Conservation (phyloP, 2,113 vertebrate species). For the Aegotheles bennettii region DNA sequence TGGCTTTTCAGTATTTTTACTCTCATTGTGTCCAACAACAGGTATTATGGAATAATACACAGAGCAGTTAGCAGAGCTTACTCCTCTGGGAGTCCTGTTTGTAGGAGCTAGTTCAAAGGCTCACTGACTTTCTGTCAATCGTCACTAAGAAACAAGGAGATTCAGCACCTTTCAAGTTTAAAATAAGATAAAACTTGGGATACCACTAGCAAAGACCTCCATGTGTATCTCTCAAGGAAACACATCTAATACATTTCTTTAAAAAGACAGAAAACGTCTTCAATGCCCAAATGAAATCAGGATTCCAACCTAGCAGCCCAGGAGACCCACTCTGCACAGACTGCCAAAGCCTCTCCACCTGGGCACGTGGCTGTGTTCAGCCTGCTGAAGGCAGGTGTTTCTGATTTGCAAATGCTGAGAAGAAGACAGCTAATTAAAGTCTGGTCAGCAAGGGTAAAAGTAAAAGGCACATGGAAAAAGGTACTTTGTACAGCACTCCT, state of each 20-base stretch:
- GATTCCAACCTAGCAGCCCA: neutral
- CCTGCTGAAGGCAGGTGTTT: neutral
- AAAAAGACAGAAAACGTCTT: neutral
- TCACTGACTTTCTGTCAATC: neutral
- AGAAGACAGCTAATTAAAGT: neutral
- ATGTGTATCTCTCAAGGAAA: neutral
- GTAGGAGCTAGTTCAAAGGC: neutral
- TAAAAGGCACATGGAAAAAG: slow-evolving; percentile 17
- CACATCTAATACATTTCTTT: neutral
- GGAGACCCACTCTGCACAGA: neutral
- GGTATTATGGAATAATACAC: neutral
- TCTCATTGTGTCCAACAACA: neutral
- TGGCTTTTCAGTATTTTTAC: neutral
- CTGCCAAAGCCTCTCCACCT: neutral
- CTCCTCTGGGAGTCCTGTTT: neutral
- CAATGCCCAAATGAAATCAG: neutral
- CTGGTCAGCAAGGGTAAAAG: neutral
- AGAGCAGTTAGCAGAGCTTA: neutral
- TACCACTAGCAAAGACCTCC: neutral
- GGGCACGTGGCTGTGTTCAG: neutral
- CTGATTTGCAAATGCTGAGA: neutral
- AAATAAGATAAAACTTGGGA: neutral
- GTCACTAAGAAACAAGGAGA: neutral
- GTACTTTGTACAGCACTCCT: neutral
- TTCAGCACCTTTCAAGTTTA: neutral